Base-by-base conservation (phyloP, 1,140 invertebrate species). In the Sminthurides bifidus region DNA sequence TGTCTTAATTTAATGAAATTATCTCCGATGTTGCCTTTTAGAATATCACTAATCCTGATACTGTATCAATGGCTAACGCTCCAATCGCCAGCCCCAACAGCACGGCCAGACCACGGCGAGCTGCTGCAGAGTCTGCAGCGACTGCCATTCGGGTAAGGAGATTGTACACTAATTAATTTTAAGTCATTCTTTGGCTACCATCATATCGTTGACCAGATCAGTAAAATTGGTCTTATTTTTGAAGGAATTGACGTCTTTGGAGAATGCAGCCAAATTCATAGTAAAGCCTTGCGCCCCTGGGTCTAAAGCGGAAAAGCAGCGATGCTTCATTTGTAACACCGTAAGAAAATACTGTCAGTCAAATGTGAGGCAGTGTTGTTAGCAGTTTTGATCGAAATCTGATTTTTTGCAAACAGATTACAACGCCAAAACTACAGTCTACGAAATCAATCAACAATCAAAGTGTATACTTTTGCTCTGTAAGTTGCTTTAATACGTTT, bases 361-460 rank as follows among this genome's bases (percentile, higher is more conserved):
- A 31, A 46, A 1, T 1, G 15, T 40, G 23, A 27, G 21, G n/a
- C n/a, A n/a, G n/a, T n/a, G n/a, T n/a, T n/a, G n/a, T n/a, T n/a
- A n/a, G n/a, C n/a, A n/a, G n/a, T n/a, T n/a, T n/a, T n/a, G n/a
- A n/a, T n/a, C n/a, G n/a, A n/a, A n/a, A 6, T 8, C 24, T 41
- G 46, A 48, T 29, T 55, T 43, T 17, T 35, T 5, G 38, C 6
- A 51, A 19, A 12, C 10, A 6, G 43, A 17, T 50, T 48, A 45
- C n/a, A 48, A 33, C 5, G 27, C 52, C 3, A 31, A 63, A 58
- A 17, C 54, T 23, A 26, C 38, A n/a, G 14, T 5, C 81, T 80
- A 67, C 70, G 69, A 1, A 71, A 77, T 54, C 81, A 81, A 68
- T 61, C 63, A 30, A 56, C 67, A 31, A 59, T 1, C 27, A 60